Percentiles rank a stretch among this genome's conserved stretches.
Conservation (phyloP, 2,888 invertebrate species). For the Anticlea derivata region DNA sequence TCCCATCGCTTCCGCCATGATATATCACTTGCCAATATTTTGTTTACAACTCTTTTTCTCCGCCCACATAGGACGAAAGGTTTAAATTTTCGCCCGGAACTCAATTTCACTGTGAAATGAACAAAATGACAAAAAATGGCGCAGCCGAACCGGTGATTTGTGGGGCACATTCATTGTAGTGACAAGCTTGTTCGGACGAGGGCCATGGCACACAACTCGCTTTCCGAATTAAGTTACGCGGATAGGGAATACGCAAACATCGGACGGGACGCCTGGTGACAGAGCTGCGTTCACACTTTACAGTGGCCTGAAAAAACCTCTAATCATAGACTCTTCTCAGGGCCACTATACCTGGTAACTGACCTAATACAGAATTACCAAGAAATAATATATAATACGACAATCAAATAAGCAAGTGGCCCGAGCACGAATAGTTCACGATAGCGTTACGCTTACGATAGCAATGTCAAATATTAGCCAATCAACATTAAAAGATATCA, state of each 20-base stretch:
- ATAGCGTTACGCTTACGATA: no score
- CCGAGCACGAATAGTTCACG: no score
- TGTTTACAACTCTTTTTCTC: constrained; percentile 52
- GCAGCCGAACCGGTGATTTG: constrained; percentile 77
- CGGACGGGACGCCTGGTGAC: constrained; percentile 23
- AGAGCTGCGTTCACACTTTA: constrained; percentile 13
- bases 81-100: constrained; percentile 65
- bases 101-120: constrained; percentile 76
- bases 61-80: constrained; percentile 45
- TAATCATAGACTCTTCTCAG: no score
- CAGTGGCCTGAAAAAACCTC: constrained; percentile 20
- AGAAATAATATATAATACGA: no score
- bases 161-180: constrained; percentile 78
- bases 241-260: constrained; percentile 51
- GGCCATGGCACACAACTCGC: constrained; percentile 58
- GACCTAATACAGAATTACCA: no score
- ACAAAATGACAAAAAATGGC: constrained; percentile 73
- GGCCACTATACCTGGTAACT: no score
- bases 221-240: constrained; percentile 55
- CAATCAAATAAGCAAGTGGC: no score
- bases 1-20: constrained; percentile 43
- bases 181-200: constrained; percentile 70
- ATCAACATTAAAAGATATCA: no score
- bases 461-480: no score
- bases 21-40: constrained; percentile 46